Evolutionary conservation across 2,113 vertebrate species (phyloP).

Genomic region (Ondatra zibethicus): DNA sequence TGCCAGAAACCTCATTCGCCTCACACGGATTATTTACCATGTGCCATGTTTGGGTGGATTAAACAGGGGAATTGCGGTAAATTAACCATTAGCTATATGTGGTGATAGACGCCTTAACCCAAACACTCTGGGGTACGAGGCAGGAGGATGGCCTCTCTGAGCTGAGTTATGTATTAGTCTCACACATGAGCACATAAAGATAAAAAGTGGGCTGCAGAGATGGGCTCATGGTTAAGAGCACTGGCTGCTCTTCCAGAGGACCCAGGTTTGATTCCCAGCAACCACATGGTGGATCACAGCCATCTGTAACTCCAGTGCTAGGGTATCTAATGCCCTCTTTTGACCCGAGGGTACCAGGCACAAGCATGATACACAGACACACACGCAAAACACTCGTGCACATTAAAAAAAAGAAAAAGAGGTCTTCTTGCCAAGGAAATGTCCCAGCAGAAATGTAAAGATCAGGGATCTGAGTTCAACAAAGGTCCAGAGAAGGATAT

Average conservation of each 20-base stretch:
- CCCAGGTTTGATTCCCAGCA: neutral
- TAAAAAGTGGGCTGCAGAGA: neutral
- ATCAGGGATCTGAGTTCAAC: neutral
- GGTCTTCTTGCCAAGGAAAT: neutral
- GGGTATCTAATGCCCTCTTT: neutral
- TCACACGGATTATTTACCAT: neutral
- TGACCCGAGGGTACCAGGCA: neutral
- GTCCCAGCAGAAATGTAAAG: neutral
- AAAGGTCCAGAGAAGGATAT: neutral
- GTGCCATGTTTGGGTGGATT: neutral
- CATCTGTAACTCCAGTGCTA: neutral
- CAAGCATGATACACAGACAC: neutral
- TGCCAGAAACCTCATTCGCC: neutral
- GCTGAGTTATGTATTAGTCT: neutral
- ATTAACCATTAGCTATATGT: neutral
- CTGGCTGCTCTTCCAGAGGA: neutral
- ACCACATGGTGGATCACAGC: neutral
- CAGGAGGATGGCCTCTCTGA: neutral
- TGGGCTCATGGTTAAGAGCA: neutral
- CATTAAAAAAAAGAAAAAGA: neutral
- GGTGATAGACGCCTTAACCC: neutral
- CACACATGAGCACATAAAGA: neutral
- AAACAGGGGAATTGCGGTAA: neutral
- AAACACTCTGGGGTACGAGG: neutral
- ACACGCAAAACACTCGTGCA: neutral